Conservation (phyloP, 2,888 invertebrate genomes). For the Neoascia interrupta region DNA sequence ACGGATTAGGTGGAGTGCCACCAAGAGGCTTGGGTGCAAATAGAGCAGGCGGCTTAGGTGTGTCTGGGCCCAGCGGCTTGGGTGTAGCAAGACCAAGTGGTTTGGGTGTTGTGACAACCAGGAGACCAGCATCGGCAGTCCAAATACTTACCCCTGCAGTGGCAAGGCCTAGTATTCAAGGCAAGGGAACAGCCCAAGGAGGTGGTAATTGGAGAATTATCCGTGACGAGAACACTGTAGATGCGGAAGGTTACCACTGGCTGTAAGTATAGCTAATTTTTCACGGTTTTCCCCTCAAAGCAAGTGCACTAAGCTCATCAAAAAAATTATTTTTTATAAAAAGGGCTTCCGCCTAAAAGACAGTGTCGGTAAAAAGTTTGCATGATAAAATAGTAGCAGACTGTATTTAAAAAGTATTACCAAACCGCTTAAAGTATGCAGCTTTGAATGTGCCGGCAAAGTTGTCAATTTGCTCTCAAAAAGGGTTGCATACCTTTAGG, state of each 20-base stretch:
- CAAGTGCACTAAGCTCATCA: background rate
- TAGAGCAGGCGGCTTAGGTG: conserved; percentile 24
- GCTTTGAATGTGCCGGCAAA: too few species aligned
- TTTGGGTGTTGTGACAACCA: conserved; percentile 7
- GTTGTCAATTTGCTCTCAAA: background rate
- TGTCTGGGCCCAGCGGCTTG: conserved; percentile 23
- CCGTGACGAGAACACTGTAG: conserved; percentile 81
- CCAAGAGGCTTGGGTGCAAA: conserved; percentile 27
- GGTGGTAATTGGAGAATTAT: conserved; percentile 81
- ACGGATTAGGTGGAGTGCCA: conserved; percentile 41
- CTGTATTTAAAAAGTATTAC: too few species aligned
- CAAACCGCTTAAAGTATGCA: too few species aligned
- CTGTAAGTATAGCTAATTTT: conserved; percentile 75
- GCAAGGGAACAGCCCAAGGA: conserved; percentile 76
- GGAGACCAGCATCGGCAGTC: conserved; percentile 38
- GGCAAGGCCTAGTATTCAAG: conserved; percentile 61
- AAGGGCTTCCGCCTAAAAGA: too few species aligned
- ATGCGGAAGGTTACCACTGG: conserved; percentile 82
- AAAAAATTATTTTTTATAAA: too few species aligned
- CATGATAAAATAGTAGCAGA: too few species aligned
- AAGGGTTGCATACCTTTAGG: conserved; percentile 45
- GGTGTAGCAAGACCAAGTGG: background rate
- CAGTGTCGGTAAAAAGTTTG: too few species aligned
- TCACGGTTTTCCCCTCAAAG: conserved; percentile 45
- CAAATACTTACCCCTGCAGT: conserved; percentile 65